These are phyloP conservation scores for Doryteuthis pealeii DNA, from an alignment of 1,140 invertebrate species.

Conservation along the genomic window DNA sequence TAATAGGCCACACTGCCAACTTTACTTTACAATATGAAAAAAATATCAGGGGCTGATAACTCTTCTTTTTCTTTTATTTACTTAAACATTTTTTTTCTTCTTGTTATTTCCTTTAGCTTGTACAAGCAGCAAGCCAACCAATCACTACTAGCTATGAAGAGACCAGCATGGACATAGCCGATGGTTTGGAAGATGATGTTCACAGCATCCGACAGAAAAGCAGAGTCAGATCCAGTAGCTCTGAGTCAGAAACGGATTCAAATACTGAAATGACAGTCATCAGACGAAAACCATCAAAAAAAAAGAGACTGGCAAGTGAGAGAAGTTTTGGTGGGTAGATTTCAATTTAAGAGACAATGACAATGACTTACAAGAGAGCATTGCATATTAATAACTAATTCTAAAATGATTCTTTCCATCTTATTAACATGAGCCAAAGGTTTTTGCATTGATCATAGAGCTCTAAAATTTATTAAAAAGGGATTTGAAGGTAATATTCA, in stretches of 20 bases:
- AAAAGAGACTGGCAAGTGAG: constrained; percentile 49
- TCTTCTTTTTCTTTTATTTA: no score
- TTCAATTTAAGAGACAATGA: not conserved
- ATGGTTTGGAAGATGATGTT: constrained; percentile 48
- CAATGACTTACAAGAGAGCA: no score
- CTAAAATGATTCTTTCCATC: no score
- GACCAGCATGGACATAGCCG: constrained; percentile 43
- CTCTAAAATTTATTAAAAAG: no score
- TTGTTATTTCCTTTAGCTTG: constrained; percentile 36
- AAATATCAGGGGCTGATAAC: no score
- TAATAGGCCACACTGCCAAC: no score
- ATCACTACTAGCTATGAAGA: constrained; percentile 64
- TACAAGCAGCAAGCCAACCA: constrained; percentile 66
- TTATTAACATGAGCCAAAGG: no score
- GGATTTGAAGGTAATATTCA: no score
- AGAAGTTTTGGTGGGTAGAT: constrained; percentile 52
- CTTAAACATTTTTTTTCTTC: not conserved
- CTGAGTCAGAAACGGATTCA: constrained; percentile 66
- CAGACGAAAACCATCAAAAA: constrained; percentile 55
- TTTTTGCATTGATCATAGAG: no score
- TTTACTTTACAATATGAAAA: no score
- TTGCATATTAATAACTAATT: no score
- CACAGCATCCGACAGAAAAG: constrained; percentile 46
- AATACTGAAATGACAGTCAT: constrained; percentile 67
- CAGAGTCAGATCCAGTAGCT: constrained; percentile 65